Evolutionary conservation across 2,888 invertebrate genomes (phyloP), one percentile per base, ranked within the genome.

Genomic region (Schizaphis graminum): DNA sequence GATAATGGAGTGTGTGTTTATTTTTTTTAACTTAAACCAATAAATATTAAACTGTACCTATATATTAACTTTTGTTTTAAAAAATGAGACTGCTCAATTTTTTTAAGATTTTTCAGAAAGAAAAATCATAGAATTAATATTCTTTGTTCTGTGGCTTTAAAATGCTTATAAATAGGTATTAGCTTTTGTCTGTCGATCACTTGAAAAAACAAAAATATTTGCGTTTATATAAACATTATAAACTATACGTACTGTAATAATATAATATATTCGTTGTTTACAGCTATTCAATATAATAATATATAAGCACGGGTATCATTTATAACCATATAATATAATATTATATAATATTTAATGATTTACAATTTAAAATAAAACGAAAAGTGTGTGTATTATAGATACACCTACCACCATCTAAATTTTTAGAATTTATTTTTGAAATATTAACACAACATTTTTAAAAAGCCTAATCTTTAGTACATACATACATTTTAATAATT

Each of bases 121-220:
- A 77, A 77, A 35, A 77, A 24, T 10, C 1, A 35, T 21, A 41
- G 28, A 61, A 77, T 91, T 91, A 77, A 67, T 91, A 56, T 91
- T 91, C 53, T 0, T 10, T 13, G n/a, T 56, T 85, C 11, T 21
- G 13, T n/a, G 21, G 7, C 41, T 84, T 91, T 85, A 85, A 85
- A 91, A 91, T 91, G 85, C 24, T 85, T 35, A 77, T 28, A 91
- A 3, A 56, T 85, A 77, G 21, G 67, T 35, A 91, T 91, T 85
- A 21, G 28, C 13, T 91, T 44, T 56, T 56, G 44, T 28, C 24
- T 44, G 84, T 44, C 44, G 16, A n/a, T 41, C 8, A 53, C 3
- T 35, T 13, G 13, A 28, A 91, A 85, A 85, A 85, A 21, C 35
- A 21, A 91, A 28, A 49, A 53, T 53, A 41, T 91, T 77, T 11